Percentiles rank a stretch among this genome's conserved stretches.
Conservation (phyloP, 1,140 invertebrate genomes). For the Procambarus clarkii region DNA sequence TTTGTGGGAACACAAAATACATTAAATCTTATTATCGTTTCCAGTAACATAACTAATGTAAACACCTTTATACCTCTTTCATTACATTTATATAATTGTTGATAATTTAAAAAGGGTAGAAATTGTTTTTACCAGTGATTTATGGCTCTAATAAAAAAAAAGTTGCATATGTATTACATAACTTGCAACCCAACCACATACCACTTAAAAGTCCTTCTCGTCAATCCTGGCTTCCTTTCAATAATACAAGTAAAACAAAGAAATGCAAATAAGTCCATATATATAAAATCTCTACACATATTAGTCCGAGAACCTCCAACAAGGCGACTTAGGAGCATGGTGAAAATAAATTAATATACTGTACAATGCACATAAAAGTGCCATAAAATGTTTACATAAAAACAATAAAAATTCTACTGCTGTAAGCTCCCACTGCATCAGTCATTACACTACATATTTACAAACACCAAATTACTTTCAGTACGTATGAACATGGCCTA, state of each 20-base stretch:
- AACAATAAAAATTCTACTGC: constrained; percentile 32
- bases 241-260: constrained; percentile 12
- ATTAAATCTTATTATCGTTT: neutral
- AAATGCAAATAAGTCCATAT: constrained; percentile 6
- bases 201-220: neutral
- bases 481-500: constrained; percentile 53
- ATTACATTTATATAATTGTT: too few relatives aligned
- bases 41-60: too few relatives aligned
- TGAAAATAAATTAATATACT: constrained; percentile 65
- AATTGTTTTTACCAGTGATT: too few relatives aligned
- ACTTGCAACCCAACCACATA: constrained; percentile 10
- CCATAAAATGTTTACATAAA: constrained; percentile 33
- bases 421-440: constrained; percentile 57
- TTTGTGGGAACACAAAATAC: neutral
- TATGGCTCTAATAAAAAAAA: too few relatives aligned
- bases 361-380: constrained; percentile 52
- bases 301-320: neutral
- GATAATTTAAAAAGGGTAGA: too few relatives aligned
- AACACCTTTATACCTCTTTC: too few relatives aligned
- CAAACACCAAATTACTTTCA: constrained; percentile 26
- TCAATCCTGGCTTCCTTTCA: neutral
- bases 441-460: constrained; percentile 61
- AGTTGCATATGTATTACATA: neutral
- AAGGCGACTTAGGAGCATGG: neutral
- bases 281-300: constrained; percentile 15